phyloP scores from a whole-genome alignment of 2,888 invertebrate genomes.

The Metallyticus violacea region DNA sequence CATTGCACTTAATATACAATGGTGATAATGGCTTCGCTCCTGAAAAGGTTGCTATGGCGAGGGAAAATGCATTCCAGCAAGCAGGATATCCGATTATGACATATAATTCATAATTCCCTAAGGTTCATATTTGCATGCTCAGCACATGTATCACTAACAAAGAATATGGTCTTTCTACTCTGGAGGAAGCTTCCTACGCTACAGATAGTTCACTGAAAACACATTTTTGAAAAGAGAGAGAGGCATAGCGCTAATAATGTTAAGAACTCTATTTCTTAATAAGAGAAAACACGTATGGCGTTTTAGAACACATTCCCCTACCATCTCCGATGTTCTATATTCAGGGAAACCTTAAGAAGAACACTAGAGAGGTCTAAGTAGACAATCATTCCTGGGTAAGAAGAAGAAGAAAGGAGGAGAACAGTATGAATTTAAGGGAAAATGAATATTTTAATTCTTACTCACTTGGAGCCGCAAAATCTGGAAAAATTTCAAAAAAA shows the following conservation, averaged over 20 bases:
- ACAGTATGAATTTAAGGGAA: background rate
- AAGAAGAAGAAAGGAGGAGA: background rate
- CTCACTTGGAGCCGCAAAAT: constrained; percentile 49
- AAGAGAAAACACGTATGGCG: background rate
- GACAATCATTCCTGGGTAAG: background rate
- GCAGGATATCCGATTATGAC: background rate
- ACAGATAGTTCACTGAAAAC: background rate
- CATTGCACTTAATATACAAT: no score
- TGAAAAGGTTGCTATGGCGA: background rate
- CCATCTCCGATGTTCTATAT: no score
- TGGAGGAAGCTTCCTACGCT: background rate
- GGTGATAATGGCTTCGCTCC: background rate
- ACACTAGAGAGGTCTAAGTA: background rate
- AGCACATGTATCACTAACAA: background rate
- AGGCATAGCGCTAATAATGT: background rate
- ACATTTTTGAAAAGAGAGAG: background rate
- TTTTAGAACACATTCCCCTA: background rate
- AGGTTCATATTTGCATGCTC: background rate
- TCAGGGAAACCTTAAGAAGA: background rate
- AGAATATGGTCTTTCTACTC: no score
- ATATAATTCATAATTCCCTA: background rate
- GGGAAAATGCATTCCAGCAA: background rate
- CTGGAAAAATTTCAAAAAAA: constrained; percentile 46
- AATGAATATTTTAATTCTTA: constrained; percentile 37
- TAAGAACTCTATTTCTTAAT: no score